phyloP scores from a whole-genome alignment of 2,888 invertebrate genomes.

The Nomada ferruginata region DNA sequence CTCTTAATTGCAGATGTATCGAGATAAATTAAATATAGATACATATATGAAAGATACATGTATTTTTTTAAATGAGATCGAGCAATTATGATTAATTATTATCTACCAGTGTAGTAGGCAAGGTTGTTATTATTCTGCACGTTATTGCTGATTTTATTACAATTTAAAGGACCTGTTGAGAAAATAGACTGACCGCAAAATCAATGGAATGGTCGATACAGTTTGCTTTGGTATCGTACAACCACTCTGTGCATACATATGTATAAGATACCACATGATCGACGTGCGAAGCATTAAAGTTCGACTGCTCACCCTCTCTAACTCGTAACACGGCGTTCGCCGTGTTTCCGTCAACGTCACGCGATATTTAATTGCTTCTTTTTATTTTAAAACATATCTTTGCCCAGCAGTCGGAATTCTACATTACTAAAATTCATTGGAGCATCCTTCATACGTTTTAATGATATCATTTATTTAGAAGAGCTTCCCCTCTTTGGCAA shows the following conservation, averaged over 20 bases:
- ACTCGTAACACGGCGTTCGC: neutral
- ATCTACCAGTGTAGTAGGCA: neutral
- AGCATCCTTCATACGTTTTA: too few relatives aligned
- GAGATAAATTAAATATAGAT: too few relatives aligned
- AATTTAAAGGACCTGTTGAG: neutral
- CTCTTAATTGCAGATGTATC: too few relatives aligned
- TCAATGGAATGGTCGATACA: slow-evolving; percentile 27
- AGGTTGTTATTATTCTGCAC: neutral
- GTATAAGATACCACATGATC: neutral
- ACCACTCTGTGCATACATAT: neutral
- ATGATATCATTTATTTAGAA: too few relatives aligned
- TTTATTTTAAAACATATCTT: too few relatives aligned
- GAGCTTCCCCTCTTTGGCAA: too few relatives aligned
- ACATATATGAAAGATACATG: too few relatives aligned
- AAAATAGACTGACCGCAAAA: neutral
- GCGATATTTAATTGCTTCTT: too few relatives aligned
- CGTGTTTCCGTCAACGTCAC: neutral
- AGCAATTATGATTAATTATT: too few relatives aligned
- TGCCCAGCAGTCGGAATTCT: too few relatives aligned
- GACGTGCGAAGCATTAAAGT: neutral
- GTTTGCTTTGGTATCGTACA: slow-evolving; percentile 17
- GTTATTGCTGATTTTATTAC: neutral
- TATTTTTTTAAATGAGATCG: too few relatives aligned
- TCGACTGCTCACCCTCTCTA: neutral
- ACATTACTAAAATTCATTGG: too few relatives aligned